phyloP scores from a whole-genome alignment of 2,113 vertebrate species.

The Heloderma charlesbogerti region DNA sequence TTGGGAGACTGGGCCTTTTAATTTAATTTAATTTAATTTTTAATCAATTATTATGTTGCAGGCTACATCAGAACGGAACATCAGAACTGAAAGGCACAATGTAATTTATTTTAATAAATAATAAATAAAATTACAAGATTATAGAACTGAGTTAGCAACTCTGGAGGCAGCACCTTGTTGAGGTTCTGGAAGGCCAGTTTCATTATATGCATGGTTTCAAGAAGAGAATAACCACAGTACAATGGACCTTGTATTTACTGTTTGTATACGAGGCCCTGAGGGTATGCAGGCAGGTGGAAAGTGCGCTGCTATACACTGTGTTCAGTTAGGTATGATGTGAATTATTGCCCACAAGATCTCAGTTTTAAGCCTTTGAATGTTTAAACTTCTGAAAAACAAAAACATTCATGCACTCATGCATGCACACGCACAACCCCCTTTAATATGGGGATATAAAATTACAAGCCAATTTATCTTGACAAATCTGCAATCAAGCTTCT shows the following conservation, averaged over 20 bases:
- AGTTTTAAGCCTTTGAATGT: slow-evolving; percentile 39
- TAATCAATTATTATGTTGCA: neutral
- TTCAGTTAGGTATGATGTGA: slow-evolving; percentile 46
- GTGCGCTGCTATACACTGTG: slow-evolving; percentile 19
- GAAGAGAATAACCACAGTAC: slow-evolving; percentile 11
- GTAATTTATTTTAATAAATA: neutral
- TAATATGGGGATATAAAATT: slow-evolving; percentile 43
- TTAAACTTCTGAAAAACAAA: slow-evolving; percentile 34
- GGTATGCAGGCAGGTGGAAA: neutral
- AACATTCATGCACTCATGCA: neutral
- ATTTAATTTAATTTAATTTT: neutral
- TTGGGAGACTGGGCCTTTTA: neutral
- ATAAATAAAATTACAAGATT: neutral
- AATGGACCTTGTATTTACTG: slow-evolving; percentile 6
- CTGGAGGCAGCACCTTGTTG: neutral
- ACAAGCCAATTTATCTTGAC: neutral
- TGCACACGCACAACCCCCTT: neutral
- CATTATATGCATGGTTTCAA: slow-evolving; percentile 11
- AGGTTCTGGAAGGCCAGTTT: neutral
- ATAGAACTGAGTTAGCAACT: neutral
- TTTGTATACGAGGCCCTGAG: slow-evolving; percentile 13
- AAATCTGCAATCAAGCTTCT: slow-evolving; percentile 34
- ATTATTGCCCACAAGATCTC: slow-evolving; percentile 35
- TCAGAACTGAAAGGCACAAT: neutral
- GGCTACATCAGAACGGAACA: neutral